Evolutionary conservation across 1,140 invertebrate species (phyloP).

Genomic region (Drosophila paulistorum): DNA sequence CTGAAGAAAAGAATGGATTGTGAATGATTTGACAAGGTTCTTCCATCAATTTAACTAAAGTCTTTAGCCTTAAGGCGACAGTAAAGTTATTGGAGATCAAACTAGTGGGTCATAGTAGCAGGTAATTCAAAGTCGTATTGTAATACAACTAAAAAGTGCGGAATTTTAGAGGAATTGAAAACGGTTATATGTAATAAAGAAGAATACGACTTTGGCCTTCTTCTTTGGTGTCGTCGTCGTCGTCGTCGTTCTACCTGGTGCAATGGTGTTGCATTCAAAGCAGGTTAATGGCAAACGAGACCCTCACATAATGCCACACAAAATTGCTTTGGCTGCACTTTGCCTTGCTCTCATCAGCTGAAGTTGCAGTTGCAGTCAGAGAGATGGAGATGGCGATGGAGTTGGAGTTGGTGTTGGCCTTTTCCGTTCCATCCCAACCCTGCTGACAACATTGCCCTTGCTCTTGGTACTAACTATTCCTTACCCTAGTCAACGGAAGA

Average conservation of each 20-base stretch:
- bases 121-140: conserved; percentile 7
- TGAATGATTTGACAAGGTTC: too few relatives aligned
- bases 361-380: conserved; percentile 18
- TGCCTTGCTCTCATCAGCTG: conserved; percentile 29
- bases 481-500: conserved; percentile 24
- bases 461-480: background rate
- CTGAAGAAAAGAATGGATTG: too few relatives aligned
- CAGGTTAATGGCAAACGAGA: conserved; percentile 74
- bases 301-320: conserved; percentile 77
- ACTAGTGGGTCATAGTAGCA: background rate
- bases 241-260: background rate
- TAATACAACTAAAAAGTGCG: background rate
- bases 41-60: too few relatives aligned
- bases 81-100: background rate
- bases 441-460: background rate
- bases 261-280: conserved; percentile 45
- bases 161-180: conserved; percentile 54
- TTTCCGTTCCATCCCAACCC: conserved; percentile 14
- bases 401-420: conserved; percentile 26
- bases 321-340: conserved; percentile 59
- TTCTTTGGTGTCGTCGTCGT: background rate
- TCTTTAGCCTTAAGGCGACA: background rate
- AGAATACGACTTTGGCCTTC: conserved; percentile 5
- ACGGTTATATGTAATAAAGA: conserved; percentile 60
- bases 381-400: background rate